Evolutionary conservation across 2,797 vertebrate species (phyloP).

Genomic region (Momotus momota): DNA sequence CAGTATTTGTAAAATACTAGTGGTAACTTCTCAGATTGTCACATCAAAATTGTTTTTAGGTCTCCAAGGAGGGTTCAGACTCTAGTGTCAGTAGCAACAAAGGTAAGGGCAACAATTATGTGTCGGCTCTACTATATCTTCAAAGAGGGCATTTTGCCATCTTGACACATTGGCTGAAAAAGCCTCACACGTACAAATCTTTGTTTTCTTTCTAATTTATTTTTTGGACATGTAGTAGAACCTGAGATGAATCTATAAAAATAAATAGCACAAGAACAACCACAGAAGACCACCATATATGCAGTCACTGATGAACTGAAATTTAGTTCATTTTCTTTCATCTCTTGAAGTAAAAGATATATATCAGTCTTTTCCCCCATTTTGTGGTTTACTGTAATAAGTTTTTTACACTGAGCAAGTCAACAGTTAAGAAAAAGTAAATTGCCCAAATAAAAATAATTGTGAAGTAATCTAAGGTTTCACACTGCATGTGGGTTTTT

Average conservation of each 20-base stretch:
- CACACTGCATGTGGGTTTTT: neutral
- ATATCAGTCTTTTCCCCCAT: neutral
- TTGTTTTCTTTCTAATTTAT: conserved; percentile 72
- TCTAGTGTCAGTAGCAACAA: conserved; percentile 73
- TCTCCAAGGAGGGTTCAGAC: conserved; percentile 75
- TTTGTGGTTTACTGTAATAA: neutral
- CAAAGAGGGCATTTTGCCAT: conserved; percentile 67
- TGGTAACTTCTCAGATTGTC: conserved; percentile 74
- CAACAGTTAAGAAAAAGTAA: neutral
- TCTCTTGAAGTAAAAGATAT: neutral
- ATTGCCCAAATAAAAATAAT: conserved; percentile 19
- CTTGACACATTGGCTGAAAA: conserved; percentile 56
- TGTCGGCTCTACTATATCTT: conserved; percentile 72
- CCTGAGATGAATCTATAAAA: conserved; percentile 50
- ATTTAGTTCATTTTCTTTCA: conserved; percentile 2
- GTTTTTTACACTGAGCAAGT: neutral
- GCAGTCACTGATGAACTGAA: neutral
- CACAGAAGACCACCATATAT: neutral
- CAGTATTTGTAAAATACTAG: conserved; percentile 75
- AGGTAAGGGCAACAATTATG: conserved; percentile 76
- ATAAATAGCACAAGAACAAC: conserved; percentile 23
- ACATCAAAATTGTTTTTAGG: conserved; percentile 80
- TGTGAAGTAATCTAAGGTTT: conserved; percentile 12
- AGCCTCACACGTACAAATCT: conserved; percentile 3
- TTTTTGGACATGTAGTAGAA: conserved; percentile 44